phyloP scores from a whole-genome alignment of 2,113 vertebrate genomes.

The Stercorarius parasiticus region DNA sequence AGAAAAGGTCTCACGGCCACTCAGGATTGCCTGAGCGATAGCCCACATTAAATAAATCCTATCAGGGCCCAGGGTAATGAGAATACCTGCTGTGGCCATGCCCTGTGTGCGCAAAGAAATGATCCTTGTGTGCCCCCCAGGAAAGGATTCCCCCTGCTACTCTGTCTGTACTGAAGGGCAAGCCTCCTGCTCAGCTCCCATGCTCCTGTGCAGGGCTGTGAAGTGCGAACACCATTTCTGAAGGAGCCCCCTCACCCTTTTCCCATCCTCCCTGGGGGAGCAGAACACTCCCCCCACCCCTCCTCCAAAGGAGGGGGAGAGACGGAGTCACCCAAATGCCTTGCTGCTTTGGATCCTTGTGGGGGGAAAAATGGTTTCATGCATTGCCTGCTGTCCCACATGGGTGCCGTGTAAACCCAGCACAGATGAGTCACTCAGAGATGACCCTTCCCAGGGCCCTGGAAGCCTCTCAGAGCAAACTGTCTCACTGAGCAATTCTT shows the following conservation, averaged over 20 bases:
- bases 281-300: not conserved
- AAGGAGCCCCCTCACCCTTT: not conserved
- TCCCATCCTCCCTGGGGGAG: not conserved
- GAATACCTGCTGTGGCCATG: not conserved
- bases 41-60: not conserved
- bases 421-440: accelerated
- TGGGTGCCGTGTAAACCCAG: not conserved
- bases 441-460: not conserved
- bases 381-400: not conserved
- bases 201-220: not conserved
- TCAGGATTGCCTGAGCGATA: not conserved
- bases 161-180: not conserved
- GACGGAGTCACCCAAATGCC: not conserved
- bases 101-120: not conserved
- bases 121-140: not conserved
- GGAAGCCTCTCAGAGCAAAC: not conserved
- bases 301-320: not conserved
- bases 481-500: not conserved
- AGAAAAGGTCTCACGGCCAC: not conserved
- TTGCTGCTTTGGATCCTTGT: not conserved
- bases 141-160: not conserved
- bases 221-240: not conserved
- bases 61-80: not conserved
- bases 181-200: not conserved
- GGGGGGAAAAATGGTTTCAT: not conserved